phyloP scores from a whole-genome alignment of 1,140 invertebrate species.

The Lasioglossum albipes region DNA sequence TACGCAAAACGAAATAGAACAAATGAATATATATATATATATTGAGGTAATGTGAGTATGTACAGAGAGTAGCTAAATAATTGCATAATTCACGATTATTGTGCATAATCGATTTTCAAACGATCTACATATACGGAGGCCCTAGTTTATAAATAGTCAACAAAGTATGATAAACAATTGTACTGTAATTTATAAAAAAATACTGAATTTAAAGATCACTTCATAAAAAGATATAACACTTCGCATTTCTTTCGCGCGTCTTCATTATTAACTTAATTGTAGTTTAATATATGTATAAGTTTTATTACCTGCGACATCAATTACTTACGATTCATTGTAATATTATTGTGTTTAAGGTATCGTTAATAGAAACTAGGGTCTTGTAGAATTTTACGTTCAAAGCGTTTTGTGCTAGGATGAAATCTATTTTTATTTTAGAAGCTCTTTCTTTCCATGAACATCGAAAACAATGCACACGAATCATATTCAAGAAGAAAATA shows the following conservation, averaged over 20 bases:
- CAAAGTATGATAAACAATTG: background rate
- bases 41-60: conserved; percentile 21
- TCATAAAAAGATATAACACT: background rate
- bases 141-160: background rate
- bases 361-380: no score
- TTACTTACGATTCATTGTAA: background rate
- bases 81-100: conserved; percentile 21
- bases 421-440: background rate
- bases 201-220: background rate
- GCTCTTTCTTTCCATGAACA: background rate
- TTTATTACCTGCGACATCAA: background rate
- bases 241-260: no score
- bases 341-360: no score
- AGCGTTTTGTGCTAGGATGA: background rate
- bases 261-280: background rate
- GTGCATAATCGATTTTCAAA: background rate
- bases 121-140: conserved; percentile 3
- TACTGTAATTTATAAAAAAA: conserved; percentile 12
- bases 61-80: conserved; percentile 36
- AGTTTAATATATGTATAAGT: background rate
- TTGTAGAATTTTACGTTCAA: background rate
- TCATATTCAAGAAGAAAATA: background rate
- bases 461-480: background rate
- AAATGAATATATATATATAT: no score
- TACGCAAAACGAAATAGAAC: conserved; percentile 25